A percentile compares a stretch with the other conserved stretches of the same genome.
Evolutionary conservation across 2,797 vertebrate genomes (phyloP).

Genomic region (Acipenser transmontanus): DNA sequence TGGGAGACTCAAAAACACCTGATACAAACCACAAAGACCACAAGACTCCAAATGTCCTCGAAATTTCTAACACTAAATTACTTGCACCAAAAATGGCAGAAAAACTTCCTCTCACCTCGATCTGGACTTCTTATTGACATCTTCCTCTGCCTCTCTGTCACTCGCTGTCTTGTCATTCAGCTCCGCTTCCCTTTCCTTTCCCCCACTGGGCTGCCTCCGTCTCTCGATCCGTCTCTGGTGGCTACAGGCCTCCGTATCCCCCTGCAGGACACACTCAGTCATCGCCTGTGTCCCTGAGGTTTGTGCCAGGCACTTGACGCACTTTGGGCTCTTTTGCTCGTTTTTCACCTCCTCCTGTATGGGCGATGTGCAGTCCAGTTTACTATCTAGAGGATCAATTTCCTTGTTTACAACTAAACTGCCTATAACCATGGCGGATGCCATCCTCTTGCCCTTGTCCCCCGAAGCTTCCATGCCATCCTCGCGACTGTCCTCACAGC

Average conservation of each 20-base stretch:
- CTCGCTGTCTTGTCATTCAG: slow-evolving; percentile 35
- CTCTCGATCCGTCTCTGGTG: slow-evolving; percentile 52
- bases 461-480: slow-evolving; percentile 59
- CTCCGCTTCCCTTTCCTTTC: neutral
- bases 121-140: slow-evolving; percentile 39
- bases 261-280: slow-evolving; percentile 42
- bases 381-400: slow-evolving; percentile 32
- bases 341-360: slow-evolving; percentile 41
- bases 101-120: slow-evolving; percentile 47
- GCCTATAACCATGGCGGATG: slow-evolving; percentile 60
- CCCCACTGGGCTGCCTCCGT: slow-evolving; percentile 36
- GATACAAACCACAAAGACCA: too few relatives aligned
- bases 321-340: slow-evolving; percentile 43
- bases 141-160: slow-evolving; percentile 49
- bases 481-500: slow-evolving; percentile 75
- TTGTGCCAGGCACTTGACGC: slow-evolving; percentile 73
- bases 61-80: too few relatives aligned
- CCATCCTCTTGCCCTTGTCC: slow-evolving; percentile 53
- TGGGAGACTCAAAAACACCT: too few relatives aligned
- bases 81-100: too few relatives aligned
- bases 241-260: slow-evolving; percentile 34
- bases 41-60: too few relatives aligned
- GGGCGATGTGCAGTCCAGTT: slow-evolving; percentile 43
- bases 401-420: slow-evolving; percentile 56
- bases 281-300: slow-evolving; percentile 46